Evolutionary conservation across 2,797 vertebrate genomes (phyloP), one percentile per base, ranked within the genome.

Genomic region (Petrocephalus sullivani): DNA sequence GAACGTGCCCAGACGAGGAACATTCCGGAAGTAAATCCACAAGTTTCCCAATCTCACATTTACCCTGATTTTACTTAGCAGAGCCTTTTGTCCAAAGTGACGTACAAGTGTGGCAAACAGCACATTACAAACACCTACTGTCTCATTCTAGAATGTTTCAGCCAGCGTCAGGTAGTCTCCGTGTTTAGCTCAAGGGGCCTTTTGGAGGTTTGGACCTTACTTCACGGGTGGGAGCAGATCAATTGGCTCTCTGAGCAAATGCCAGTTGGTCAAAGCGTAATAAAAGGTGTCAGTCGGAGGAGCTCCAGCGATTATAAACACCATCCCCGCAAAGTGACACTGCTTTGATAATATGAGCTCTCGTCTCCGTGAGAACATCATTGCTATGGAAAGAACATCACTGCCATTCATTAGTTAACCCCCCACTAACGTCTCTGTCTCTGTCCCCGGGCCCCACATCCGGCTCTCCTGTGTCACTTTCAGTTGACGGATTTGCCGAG

Each of bases 271-370:
- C 89, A 90, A 82, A 90, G 84, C 87, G 87, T 82, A 88, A 90
- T 92, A 89, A 89, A 83, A 82, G 23, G 85, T 88, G 91, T 89
- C 89, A 85, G 89, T 88, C 87, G n/a, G 82, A 19, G 49, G 16
- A 16, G 1, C 89, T 90, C 90, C 89, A 89, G 85, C 51, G 49
- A 89, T 90, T 90, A 91, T 91, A 89, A 90, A 89, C 90, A 81
- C 88, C 67, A 19, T 88, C 90, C 84, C 61, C 88, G 85, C 87
- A 89, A 90, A 90, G 87, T 90, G 46, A 87, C 64, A 89, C 88
- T 86, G 89, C 90, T 89, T 89, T 91, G 90, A 89, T 90, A 92
- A 92, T 87, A 90, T 87, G n/a, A 88, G 57, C 67, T 75, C 54
- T 90, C 88, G 89, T 71, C 86, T 87, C 89, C 21, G 75, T 83